These are phyloP conservation scores for Drosophila grimshawi DNA, from an alignment of 1,140 invertebrate species.

Conservation along the genomic window DNA sequence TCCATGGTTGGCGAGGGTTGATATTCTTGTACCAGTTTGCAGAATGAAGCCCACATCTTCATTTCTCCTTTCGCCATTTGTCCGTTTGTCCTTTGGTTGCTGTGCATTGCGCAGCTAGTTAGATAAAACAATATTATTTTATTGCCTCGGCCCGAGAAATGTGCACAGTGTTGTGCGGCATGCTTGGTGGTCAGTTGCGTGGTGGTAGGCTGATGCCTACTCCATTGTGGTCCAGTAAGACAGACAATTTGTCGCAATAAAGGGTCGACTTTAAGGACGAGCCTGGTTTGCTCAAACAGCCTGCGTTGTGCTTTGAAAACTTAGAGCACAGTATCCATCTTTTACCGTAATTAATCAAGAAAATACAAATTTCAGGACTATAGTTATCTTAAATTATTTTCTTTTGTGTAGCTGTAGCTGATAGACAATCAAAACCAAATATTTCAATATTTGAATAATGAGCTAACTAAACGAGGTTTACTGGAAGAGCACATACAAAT, in stretches of 20 bases:
- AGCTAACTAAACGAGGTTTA: no score
- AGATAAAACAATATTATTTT: conserved; percentile 83
- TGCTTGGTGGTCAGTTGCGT: conserved; percentile 49
- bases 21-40: conserved; percentile 44
- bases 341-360: not conserved
- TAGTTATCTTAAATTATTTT: no score
- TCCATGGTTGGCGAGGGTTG: conserved; percentile 29
- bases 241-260: conserved; percentile 31
- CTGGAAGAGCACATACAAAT: no score
- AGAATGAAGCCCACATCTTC: conserved; percentile 24
- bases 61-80: not conserved
- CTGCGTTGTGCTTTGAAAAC: conserved; percentile 6
- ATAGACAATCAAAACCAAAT: no score
- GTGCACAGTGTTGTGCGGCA: conserved; percentile 9
- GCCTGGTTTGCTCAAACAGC: not conserved
- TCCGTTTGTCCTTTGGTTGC: conserved; percentile 48
- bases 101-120: conserved; percentile 78
- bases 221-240: conserved; percentile 23
- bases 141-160: conserved; percentile 47
- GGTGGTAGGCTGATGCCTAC: not conserved
- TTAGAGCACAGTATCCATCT: conserved; percentile 17
- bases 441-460: no score
- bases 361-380: not conserved
- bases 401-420: no score
- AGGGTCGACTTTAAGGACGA: conserved; percentile 10